These are phyloP conservation scores for Trachelus tabidus DNA, from an alignment of 2,888 invertebrate species.

Conservation along the genomic window DNA sequence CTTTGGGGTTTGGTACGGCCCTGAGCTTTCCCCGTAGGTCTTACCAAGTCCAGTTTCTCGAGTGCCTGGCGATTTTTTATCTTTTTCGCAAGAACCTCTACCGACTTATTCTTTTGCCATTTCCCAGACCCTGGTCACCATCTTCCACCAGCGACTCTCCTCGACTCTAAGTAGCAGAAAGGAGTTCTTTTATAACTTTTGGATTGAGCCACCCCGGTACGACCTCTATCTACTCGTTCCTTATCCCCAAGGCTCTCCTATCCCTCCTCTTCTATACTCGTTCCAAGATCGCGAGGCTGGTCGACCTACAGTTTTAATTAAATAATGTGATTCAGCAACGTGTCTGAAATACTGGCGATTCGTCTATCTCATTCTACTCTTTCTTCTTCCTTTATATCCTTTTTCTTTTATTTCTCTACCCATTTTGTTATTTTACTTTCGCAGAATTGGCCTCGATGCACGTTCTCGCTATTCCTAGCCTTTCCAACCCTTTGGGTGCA, in stretches of 20 bases:
- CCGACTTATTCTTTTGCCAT: conserved; percentile 8
- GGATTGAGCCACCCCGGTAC: conserved; percentile 26
- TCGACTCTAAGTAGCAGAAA: conserved; percentile 33
- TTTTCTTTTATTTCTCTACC: not conserved
- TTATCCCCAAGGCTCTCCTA: conserved; percentile 4
- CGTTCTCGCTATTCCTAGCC: not conserved
- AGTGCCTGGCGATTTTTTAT: conserved; percentile 26
- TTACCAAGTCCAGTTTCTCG: conserved; percentile 13
- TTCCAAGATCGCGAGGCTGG: conserved; percentile 6
- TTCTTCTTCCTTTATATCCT: conserved; percentile 6
- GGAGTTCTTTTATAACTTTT: conserved; percentile 43
- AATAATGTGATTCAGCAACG: conserved; percentile 50
- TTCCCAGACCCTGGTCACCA: conserved; percentile 7
- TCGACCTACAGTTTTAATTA: conserved; percentile 47
- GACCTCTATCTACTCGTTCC: not conserved
- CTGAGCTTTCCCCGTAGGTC: not conserved
- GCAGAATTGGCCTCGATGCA: not conserved
- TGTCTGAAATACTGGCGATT: conserved; percentile 47
- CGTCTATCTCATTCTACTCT: conserved; percentile 29
- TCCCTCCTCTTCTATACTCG: conserved; percentile 4
- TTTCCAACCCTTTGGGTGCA: not conserved
- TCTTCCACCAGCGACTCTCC: conserved; percentile 4
- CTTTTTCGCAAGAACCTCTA: conserved; percentile 19
- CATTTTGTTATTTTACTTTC: not conserved
- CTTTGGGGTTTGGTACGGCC: not conserved